These are phyloP conservation scores for Trichonephila inaurata DNA, from an alignment of 1,140 invertebrate species.

Conservation along the genomic window DNA sequence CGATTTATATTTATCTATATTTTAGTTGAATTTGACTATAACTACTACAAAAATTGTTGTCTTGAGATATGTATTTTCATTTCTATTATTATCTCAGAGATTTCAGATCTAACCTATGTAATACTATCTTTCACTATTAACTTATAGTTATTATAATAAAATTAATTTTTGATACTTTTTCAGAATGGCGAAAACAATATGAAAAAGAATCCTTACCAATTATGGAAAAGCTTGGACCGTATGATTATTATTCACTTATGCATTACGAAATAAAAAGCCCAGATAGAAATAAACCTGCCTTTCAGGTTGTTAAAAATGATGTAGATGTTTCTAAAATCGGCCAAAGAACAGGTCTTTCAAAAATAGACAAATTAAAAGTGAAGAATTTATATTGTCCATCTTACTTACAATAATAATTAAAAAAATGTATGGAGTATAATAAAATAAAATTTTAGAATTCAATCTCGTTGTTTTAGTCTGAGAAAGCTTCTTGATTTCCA, in stretches of 20 bases:
- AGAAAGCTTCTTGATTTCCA: too few species aligned
- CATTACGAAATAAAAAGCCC: conserved; percentile 52
- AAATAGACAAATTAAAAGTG: conserved; percentile 37
- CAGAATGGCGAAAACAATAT: conserved; percentile 56
- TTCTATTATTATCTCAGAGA: too few species aligned
- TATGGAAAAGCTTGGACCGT: conserved; percentile 14
- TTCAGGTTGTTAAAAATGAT: neutral
- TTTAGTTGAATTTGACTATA: too few species aligned
- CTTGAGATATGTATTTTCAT: too few species aligned
- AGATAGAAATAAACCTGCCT: conserved; percentile 51
- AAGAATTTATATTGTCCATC: conserved; percentile 19
- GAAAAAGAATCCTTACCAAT: neutral
- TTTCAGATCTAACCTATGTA: too few species aligned
- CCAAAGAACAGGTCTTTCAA: neutral
- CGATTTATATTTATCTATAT: too few species aligned
- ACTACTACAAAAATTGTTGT: too few species aligned
- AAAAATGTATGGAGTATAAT: too few species aligned
- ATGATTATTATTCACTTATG: conserved; percentile 68
- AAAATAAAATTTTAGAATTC: too few species aligned
- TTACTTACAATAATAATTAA: neutral
- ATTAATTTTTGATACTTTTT: neutral
- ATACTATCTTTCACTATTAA: too few species aligned
- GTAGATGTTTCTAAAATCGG: conserved; percentile 15
- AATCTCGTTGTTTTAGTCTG: too few species aligned
- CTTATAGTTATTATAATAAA: too few species aligned